These are phyloP conservation scores for Cheilosia urbana DNA, from an alignment of 2,888 invertebrate genomes.

Conservation along the genomic window DNA sequence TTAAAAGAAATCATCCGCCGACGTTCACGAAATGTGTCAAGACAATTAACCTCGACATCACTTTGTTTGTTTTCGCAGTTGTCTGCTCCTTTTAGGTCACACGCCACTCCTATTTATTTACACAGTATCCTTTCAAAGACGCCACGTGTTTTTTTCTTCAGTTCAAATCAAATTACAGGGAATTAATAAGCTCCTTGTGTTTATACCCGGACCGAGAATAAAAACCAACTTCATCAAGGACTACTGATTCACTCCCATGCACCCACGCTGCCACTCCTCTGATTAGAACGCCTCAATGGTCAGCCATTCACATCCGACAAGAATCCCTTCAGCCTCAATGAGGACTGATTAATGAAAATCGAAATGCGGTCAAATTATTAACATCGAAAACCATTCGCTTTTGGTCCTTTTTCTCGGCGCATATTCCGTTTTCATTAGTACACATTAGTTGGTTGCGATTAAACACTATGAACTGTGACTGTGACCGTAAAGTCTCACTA, in stretches of 20 bases:
- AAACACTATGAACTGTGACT: slow-evolving; percentile 75
- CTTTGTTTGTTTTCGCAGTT: slow-evolving; percentile 44
- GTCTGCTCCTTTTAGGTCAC: slow-evolving; percentile 55
- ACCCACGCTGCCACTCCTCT: slow-evolving; percentile 18
- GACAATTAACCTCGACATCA: slow-evolving; percentile 39
- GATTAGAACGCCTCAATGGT: slow-evolving; percentile 57
- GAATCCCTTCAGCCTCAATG: slow-evolving; percentile 67
- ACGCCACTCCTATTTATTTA: slow-evolving; percentile 57
- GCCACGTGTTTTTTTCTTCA: slow-evolving; percentile 66
- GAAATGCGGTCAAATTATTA: slow-evolving; percentile 74
- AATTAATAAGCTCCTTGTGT: slow-evolving; percentile 70
- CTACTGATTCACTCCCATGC: slow-evolving; percentile 40
- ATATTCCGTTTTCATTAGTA: slow-evolving; percentile 69
- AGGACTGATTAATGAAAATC: slow-evolving; percentile 73
- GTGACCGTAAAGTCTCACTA: slow-evolving; percentile 29
- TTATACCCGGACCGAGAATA: slow-evolving; percentile 32
- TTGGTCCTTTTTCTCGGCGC: slow-evolving; percentile 26
- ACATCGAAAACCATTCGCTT: slow-evolving; percentile 47
- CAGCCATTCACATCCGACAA: slow-evolving; percentile 18
- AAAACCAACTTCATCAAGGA: slow-evolving; percentile 33
- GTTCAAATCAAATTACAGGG: slow-evolving; percentile 69
- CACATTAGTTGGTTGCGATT: slow-evolving; percentile 73
- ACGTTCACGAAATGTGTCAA: slow-evolving; percentile 53
- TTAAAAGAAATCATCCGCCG: slow-evolving; percentile 54
- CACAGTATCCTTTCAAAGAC: slow-evolving; percentile 68